Percentiles rank a stretch among this genome's conserved stretches.
phyloP scores from a whole-genome alignment of 92 coral and sea anemone species.

The Epizoanthus ramosus region DNA sequence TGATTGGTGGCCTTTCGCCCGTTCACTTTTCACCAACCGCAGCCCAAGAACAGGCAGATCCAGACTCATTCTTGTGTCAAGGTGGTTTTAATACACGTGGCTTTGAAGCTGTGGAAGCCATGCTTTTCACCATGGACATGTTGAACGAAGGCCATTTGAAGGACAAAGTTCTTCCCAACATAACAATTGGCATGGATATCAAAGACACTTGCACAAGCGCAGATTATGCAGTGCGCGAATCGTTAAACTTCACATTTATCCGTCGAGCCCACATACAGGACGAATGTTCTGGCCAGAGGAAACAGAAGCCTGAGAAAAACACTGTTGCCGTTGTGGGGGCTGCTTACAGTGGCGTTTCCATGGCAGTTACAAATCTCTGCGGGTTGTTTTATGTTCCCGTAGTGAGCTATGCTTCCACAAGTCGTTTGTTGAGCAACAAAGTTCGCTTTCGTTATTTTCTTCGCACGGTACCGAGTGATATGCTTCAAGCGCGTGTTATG shows the following conservation, averaged over 20 bases:
- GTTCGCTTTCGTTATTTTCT: slow-evolving; percentile 80
- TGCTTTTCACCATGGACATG: slow-evolving; percentile 88
- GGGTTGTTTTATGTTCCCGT: slow-evolving; percentile 82
- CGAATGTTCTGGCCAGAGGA: slow-evolving; percentile 50
- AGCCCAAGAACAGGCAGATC: slow-evolving; percentile 63
- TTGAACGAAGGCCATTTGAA: slow-evolving; percentile 77
- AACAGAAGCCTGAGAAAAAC: slow-evolving; percentile 35
- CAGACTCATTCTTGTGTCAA: slow-evolving; percentile 63
- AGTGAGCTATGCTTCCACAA: slow-evolving; percentile 87
- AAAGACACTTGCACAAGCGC: slow-evolving; percentile 85
- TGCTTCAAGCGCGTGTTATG: slow-evolving; percentile 87
- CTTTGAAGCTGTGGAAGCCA: slow-evolving; percentile 89
- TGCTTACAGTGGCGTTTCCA: slow-evolving; percentile 85
- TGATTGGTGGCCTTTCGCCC: slow-evolving; percentile 88
- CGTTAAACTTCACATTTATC: slow-evolving; percentile 84
- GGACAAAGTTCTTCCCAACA: slow-evolving; percentile 77
- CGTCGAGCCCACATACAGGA: slow-evolving; percentile 65
- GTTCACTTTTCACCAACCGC: slow-evolving; percentile 90
- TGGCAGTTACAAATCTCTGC: slow-evolving; percentile 88
- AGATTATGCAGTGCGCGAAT: slow-evolving; percentile 88
- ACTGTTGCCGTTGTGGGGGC: slow-evolving; percentile 89
- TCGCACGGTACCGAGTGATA: slow-evolving; percentile 84
- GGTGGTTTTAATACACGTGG: slow-evolving; percentile 84
- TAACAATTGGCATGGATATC: slow-evolving; percentile 84
- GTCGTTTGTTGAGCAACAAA: slow-evolving; percentile 74